Percentiles rank a stretch among this genome's conserved stretches.
Conservation (phyloP, 2,113 vertebrate species). For the Neomonachus schauinslandi region DNA sequence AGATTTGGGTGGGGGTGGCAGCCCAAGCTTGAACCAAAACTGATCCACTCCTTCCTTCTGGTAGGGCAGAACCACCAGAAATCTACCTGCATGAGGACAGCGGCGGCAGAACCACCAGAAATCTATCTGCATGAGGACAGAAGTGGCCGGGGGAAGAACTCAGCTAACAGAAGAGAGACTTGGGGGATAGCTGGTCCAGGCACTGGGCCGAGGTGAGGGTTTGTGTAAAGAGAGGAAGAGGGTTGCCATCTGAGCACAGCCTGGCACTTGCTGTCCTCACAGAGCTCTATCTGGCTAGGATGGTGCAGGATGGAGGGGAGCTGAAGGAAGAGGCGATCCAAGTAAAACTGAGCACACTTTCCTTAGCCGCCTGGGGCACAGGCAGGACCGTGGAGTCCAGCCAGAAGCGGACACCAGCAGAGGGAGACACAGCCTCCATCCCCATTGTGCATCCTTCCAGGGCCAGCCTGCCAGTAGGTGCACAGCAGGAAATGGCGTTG, state of each 20-base stretch:
- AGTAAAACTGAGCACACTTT: background rate
- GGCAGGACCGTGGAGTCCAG: background rate
- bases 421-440: background rate
- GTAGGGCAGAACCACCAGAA: background rate
- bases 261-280: background rate
- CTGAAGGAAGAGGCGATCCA: background rate
- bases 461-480: background rate
- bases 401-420: rapidly evolving
- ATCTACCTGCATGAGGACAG: background rate
- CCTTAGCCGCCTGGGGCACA: background rate
- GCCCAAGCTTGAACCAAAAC: background rate
- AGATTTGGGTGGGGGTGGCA: too few species aligned
- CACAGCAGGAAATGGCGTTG: background rate
- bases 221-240: background rate
- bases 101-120: background rate
- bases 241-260: background rate
- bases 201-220: rapidly evolving
- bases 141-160: background rate
- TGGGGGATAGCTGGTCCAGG: background rate
- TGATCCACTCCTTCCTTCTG: background rate
- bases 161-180: background rate
- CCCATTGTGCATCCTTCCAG: background rate
- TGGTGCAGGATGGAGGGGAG: background rate
- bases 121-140: background rate
- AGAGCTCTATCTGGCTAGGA: background rate